Evolutionary conservation across 2,888 invertebrate species (phyloP).

Genomic region (Artemia sinica): DNA sequence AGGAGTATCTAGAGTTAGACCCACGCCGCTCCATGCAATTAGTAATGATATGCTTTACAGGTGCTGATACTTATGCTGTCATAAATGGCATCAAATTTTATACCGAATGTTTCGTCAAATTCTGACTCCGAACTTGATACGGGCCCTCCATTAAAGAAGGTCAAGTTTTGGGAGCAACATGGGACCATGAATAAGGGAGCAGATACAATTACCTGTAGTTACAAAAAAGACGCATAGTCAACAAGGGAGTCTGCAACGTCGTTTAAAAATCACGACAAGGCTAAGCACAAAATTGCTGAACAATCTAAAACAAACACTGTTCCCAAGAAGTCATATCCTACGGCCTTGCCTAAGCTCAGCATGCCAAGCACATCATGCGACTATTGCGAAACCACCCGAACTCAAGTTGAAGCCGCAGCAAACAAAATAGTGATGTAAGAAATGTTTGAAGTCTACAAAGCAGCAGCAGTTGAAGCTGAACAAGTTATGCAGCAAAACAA

Average conservation of each 20-base stretch:
- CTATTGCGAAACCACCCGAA: not conserved
- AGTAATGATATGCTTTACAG: constrained; percentile 5
- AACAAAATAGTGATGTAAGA: too few relatives aligned
- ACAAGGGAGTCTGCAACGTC: not conserved
- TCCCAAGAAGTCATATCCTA: not conserved
- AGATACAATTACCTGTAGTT: not conserved
- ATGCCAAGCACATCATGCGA: constrained; percentile 11
- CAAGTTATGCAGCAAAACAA: not conserved
- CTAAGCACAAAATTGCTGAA: not conserved
- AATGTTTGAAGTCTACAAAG: constrained; percentile 8
- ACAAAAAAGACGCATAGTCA: not conserved
- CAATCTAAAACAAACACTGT: not conserved
- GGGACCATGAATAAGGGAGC: constrained; percentile 1
- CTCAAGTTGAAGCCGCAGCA: not conserved
- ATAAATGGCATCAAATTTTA: not conserved
- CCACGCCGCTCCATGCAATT: not conserved
- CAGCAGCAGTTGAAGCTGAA: too few relatives aligned
- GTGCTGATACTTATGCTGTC: not conserved
- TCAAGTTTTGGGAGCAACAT: constrained; percentile 3
- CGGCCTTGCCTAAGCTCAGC: not conserved
- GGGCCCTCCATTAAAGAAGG: not conserved
- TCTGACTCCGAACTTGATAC: not conserved
- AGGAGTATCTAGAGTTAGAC: not conserved
- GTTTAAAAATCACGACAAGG: not conserved
- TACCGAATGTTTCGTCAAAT: not conserved